phyloP scores from a whole-genome alignment of 2,797 vertebrate genomes.

The Harpagifer antarcticus region DNA sequence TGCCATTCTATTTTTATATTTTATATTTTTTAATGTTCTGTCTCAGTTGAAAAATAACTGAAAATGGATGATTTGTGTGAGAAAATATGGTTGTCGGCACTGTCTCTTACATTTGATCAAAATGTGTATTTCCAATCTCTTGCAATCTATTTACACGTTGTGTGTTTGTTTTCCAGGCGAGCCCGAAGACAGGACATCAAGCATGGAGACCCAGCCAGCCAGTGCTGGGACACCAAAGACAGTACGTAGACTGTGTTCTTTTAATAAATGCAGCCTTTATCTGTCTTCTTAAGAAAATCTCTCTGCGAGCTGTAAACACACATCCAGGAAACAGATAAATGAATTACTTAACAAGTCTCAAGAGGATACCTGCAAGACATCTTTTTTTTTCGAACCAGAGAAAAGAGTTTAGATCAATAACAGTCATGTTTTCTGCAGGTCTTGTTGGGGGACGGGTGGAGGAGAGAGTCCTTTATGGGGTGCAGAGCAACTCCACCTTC shows the following conservation, averaged over 20 bases:
- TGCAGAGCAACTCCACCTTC: slow-evolving; percentile 98
- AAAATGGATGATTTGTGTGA: not conserved
- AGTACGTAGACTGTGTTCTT: slow-evolving; percentile 82
- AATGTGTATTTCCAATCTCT: not conserved
- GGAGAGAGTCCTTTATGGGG: slow-evolving; percentile 95
- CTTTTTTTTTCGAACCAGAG: not conserved
- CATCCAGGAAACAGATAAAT: not conserved
- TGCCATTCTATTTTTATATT: too few species aligned
- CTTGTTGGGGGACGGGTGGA: slow-evolving; percentile 88
- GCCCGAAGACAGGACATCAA: slow-evolving; percentile 97
- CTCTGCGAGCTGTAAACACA: not conserved
- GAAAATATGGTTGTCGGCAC: not conserved
- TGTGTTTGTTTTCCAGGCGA: slow-evolving; percentile 84
- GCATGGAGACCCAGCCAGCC: slow-evolving; percentile 94
- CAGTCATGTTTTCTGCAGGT: slow-evolving; percentile 65
- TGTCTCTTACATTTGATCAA: not conserved
- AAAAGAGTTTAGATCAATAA: slow-evolving; percentile 17
- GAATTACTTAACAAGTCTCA: not conserved
- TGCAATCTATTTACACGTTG: not conserved
- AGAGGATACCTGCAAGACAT: not conserved
- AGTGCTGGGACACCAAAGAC: slow-evolving; percentile 96
- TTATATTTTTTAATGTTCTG: not conserved
- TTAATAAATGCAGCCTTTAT: not conserved
- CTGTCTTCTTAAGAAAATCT: not conserved
- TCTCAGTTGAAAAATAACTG: not conserved